Evolutionary conservation across 2,888 invertebrate species (phyloP).

Genomic region (Physocephala rufipes): DNA sequence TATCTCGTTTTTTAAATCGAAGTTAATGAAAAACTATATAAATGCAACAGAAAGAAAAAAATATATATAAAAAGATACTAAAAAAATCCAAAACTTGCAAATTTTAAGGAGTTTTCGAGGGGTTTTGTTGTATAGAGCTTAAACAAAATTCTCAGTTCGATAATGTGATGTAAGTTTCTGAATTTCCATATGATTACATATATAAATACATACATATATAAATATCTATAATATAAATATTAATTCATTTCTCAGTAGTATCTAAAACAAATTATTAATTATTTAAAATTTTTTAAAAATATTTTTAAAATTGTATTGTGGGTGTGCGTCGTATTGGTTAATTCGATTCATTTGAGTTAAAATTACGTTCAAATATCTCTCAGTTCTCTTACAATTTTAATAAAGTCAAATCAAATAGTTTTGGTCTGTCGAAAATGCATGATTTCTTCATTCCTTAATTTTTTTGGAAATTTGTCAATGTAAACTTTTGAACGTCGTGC

Average conservation of each 20-base stretch:
- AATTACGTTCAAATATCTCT: no score
- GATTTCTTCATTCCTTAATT: no score
- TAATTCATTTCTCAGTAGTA: neutral
- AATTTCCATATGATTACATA: no score
- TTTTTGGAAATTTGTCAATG: no score
- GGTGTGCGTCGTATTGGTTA: no score
- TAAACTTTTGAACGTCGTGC: no score
- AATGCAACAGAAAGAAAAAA: neutral
- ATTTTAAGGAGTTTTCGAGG: slow-evolving; percentile 23
- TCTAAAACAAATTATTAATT: neutral
- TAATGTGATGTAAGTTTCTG: slow-evolving; percentile 31
- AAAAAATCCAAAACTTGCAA: neutral
- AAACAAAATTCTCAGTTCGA: slow-evolving; percentile 32
- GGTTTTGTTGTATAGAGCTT: slow-evolving; percentile 28
- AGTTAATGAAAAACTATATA: neutral
- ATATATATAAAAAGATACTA: neutral
- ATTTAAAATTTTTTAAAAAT: slow-evolving; percentile 9
- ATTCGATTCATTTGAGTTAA: no score
- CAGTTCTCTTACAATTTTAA: no score
- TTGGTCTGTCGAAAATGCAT: no score
- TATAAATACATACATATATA: no score
- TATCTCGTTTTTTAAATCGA: slow-evolving; percentile 17
- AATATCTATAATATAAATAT: neutral
- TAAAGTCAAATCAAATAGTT: no score
- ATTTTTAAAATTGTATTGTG: slow-evolving; percentile 32